Base-by-base conservation (phyloP, 2,888 invertebrate genomes). In the Epirrhoe alternata region DNA sequence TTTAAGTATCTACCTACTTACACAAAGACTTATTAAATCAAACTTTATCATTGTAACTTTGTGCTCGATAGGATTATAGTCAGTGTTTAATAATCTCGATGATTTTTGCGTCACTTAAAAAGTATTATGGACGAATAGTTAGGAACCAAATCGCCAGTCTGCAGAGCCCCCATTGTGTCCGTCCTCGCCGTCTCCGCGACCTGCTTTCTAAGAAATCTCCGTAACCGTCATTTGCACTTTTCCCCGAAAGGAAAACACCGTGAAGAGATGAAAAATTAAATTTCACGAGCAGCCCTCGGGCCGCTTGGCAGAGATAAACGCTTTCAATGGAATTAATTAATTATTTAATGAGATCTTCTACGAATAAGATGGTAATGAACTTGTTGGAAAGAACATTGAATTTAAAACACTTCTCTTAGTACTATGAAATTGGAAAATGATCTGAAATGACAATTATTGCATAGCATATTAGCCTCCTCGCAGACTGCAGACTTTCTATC, bases 211-310 rank as follows among this genome's bases (percentile, higher is more conserved):
- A 72, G 86, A 86, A 87, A 88, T 88, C 87, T 87, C 83, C 70
- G 77, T 81, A 82, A 81, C 81, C 86, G 90, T 90, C 91, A 90
- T 89, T 90, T 87, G 88, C 90, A 90, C 88, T 88, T 88, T 88
- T 85, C 85, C 78, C 78, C 80, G 81, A 83, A 87, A 68, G 67
- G 61, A 88, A 89, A 88, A 86, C 85, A 86, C 81, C 78, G 77
- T 75, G 67, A 76, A 72, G 76, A 79, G 84, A 89, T 90, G 90
- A 91, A 89, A 90, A 90, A 91, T 91, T 87, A 89, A 90, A 87
- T 90, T 85, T 88, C 87, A 86, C 74, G 76, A 79, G 72, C 86
- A 87, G 84, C 75, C 80, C 75, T 68, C 42, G 51, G 50, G 24
- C 61, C 57, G 50, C 71, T 66, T 60, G 56, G 49, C 53, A 53